Evolutionary conservation across 2,888 invertebrate genomes (phyloP), one percentile per base, ranked within the genome.

Genomic region (Kryphioiulus occultus): DNA sequence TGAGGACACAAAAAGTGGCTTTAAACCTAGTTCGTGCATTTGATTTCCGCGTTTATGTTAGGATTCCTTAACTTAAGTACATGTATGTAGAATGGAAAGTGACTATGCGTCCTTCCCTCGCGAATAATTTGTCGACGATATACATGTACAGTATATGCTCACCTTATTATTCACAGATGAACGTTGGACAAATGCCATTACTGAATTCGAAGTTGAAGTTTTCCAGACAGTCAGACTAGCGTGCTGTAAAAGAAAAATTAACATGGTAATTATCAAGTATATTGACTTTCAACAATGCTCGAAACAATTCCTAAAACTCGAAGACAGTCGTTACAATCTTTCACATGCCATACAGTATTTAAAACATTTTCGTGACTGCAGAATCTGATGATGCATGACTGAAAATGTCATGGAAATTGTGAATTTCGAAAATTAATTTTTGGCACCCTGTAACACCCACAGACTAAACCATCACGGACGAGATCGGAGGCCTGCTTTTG

Each of bases 41-140:
- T n/a, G n/a, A 59, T 59, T 59, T 59, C n/a, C n/a, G 59, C 59
- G n/a, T 59, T 59, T 59, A 59, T 59, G n/a, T 9, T n/a, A n/a
- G 9, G 3, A 59, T n/a, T 59, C 7, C n/a, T n/a, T 59, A 7
- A 17, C 15, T 44, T 12, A n/a, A n/a, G n/a, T n/a, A 35, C 35
- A 35, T n/a, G 35, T 15, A 44, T 44, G 44, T 44, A 17, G 44
- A 44, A 44, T 12, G 19, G 59, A 59, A 59, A 15, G 2, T 2
- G 59, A 59, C n/a, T 59, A 7, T n/a, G n/a, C 59, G n/a, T n/a
- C 17, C 5, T 44, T 35, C 7, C 35, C 35, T 35, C 35, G 10
- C 44, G 1, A 44, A 44, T 44, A 44, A 44, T 10, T 44, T 17
- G 42, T 42, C 10, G 4, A 10, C 42, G 42, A 10, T 42, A n/a